A percentile compares a stretch with the other conserved stretches of the same genome.
phyloP scores from a whole-genome alignment of 2,888 invertebrate species.

The Chrysolina oricalcia region DNA sequence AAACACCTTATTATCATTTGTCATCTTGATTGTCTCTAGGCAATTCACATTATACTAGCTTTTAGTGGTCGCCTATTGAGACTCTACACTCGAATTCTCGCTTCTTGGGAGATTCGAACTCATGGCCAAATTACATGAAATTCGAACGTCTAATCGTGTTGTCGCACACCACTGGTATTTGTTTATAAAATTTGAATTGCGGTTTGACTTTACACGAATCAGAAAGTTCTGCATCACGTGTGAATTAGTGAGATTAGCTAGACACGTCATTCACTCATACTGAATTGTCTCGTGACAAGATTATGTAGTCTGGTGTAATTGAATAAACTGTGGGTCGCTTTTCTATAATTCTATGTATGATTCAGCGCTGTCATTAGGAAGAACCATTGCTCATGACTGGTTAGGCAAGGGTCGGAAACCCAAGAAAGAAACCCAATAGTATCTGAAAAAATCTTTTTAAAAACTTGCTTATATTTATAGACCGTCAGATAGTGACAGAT shows the following conservation, averaged over 20 bases:
- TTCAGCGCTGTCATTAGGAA: background rate
- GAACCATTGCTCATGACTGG: no score
- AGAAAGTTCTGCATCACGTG: background rate
- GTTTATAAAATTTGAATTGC: background rate
- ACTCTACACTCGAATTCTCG: no score
- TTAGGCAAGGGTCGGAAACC: no score
- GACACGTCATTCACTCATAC: background rate
- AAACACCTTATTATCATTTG: no score
- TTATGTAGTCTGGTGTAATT: background rate
- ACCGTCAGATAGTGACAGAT: no score
- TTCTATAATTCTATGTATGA: background rate
- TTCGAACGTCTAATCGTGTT: background rate
- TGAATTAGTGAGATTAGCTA: constrained; percentile 8
- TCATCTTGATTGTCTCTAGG: no score
- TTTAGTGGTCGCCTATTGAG: no score
- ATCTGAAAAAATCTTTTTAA: no score
- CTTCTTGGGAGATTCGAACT: no score
- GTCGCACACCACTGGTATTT: background rate
- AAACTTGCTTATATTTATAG: no score
- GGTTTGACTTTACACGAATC: background rate
- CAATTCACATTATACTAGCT: no score
- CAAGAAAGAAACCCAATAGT: background rate
- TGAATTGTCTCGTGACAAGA: constrained; percentile 5
- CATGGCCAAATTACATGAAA: background rate
- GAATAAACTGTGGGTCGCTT: background rate